Percentiles rank a stretch among this genome's conserved stretches.
phyloP scores from a whole-genome alignment of 1,140 invertebrate genomes.

The Drosophila busckii region DNA sequence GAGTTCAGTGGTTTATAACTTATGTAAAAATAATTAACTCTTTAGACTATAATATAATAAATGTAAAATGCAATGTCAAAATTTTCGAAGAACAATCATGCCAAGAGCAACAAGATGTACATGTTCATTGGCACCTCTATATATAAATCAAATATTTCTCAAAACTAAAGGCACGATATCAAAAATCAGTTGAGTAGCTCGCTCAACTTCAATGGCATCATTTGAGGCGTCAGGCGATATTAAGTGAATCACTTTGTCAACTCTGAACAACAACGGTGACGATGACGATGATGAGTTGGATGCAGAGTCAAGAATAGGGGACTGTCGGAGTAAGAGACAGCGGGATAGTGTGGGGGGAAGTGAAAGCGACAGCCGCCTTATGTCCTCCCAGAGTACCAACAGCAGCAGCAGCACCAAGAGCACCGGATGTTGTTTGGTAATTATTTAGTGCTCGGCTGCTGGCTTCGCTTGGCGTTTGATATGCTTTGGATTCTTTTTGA shows the following conservation, averaged over 20 bases:
- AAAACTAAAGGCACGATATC: slow-evolving; percentile 16
- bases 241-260: slow-evolving; percentile 74
- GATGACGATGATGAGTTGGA: slow-evolving; percentile 4
- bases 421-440: slow-evolving; percentile 73
- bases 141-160: slow-evolving; percentile 15
- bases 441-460: slow-evolving; percentile 63
- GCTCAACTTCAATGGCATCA: slow-evolving; percentile 52
- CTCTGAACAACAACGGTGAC: slow-evolving; percentile 33
- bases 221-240: slow-evolving; percentile 62
- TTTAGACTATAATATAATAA: too few relatives aligned
- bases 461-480: slow-evolving; percentile 47
- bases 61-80: too few relatives aligned
- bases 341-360: not conserved
- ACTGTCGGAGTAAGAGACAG: not conserved
- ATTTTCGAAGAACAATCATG: too few relatives aligned
- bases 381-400: slow-evolving; percentile 53
- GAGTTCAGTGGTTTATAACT: too few relatives aligned
- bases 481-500: slow-evolving; percentile 58
- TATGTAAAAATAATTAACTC: too few relatives aligned
- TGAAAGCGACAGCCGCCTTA: slow-evolving; percentile 28
- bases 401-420: too few relatives aligned
- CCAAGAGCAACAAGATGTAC: too few relatives aligned
- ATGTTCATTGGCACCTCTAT: slow-evolving; percentile 14
- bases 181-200: slow-evolving; percentile 48
- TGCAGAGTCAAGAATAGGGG: not conserved